A percentile compares a stretch with the other conserved stretches of the same genome.
These are phyloP conservation scores for Campylomormyrus numenius DNA, from an alignment of 2,113 vertebrate species.

Conservation along the genomic window DNA sequence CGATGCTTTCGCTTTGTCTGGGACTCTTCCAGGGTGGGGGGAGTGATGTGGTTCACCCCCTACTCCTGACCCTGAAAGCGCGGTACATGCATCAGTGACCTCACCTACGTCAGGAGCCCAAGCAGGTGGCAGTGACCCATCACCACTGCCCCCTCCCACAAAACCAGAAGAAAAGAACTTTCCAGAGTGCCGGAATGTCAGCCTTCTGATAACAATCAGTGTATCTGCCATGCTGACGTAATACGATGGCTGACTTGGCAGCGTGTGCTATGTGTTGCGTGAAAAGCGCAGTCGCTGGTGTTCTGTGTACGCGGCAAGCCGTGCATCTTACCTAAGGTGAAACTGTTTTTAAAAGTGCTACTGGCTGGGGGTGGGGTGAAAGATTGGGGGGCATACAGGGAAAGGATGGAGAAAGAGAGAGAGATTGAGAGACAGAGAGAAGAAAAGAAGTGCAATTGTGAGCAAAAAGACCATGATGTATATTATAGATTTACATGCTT, in stretches of 20 bases:
- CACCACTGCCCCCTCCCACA: not conserved
- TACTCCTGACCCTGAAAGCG: not conserved
- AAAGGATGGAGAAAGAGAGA: not conserved
- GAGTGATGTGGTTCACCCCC: not conserved
- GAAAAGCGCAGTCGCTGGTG: not conserved
- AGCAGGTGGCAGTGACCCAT: not conserved
- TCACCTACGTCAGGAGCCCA: not conserved
- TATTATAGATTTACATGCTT: not conserved
- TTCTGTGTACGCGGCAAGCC: not conserved
- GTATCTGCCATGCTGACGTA: not conserved
- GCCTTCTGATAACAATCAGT: not conserved
- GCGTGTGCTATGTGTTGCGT: not conserved
- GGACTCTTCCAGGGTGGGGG: not conserved
- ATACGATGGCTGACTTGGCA: not conserved
- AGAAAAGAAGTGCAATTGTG: not conserved
- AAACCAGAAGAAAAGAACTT: not conserved
- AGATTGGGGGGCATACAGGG: not conserved
- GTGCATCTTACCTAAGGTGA: conserved; percentile 69
- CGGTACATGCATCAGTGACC: not conserved
- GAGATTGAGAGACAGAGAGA: conserved; percentile 15
- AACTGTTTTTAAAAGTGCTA: conserved; percentile 77
- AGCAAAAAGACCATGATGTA: not conserved
- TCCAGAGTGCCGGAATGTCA: not conserved
- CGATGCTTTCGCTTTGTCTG: not conserved
- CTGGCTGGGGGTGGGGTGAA: conserved; percentile 51